phyloP scores from a whole-genome alignment of 2,888 invertebrate genomes.

The Acrocyrtus sp. region DNA sequence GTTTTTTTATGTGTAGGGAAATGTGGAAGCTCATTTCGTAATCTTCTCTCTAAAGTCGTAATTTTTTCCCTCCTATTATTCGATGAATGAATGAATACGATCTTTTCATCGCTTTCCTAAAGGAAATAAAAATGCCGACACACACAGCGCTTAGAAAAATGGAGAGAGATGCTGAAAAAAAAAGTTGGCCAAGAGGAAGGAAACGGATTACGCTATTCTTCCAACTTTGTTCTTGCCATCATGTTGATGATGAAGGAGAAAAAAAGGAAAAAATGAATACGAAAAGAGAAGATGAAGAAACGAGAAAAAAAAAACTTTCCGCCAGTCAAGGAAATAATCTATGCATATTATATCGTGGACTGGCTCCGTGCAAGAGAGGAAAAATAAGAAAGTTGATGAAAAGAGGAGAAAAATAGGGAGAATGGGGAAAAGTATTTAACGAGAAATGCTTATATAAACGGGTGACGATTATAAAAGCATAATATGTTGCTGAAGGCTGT shows the following conservation, averaged over 20 bases:
- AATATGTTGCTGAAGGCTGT: too few species aligned
- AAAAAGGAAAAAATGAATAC: slow-evolving; percentile 11
- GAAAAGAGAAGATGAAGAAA: background rate
- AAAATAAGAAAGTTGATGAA: slow-evolving; percentile 5
- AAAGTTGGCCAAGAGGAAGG: slow-evolving; percentile 1
- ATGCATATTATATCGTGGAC: slow-evolving; percentile 24
- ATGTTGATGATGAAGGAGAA: slow-evolving; percentile 5
- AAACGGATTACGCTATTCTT: background rate
- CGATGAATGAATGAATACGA: slow-evolving; percentile 33
- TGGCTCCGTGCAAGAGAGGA: background rate
- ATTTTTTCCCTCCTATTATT: too few species aligned
- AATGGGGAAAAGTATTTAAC: too few species aligned
- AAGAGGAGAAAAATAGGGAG: too few species aligned
- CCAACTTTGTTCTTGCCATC: background rate
- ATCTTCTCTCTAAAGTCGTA: slow-evolving; percentile 6
- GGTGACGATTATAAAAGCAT: too few species aligned
- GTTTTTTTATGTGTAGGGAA: slow-evolving; percentile 3
- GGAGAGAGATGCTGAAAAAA: background rate
- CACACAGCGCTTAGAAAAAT: too few species aligned
- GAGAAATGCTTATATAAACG: too few species aligned
- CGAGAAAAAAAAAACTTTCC: too few species aligned
- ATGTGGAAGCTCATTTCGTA: background rate
- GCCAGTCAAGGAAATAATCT: background rate
- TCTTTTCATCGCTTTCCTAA: slow-evolving; percentile 17
- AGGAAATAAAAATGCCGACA: background rate